Evolutionary conservation across 2,797 vertebrate species (phyloP).

Genomic region (Carcharodon carcharias): DNA sequence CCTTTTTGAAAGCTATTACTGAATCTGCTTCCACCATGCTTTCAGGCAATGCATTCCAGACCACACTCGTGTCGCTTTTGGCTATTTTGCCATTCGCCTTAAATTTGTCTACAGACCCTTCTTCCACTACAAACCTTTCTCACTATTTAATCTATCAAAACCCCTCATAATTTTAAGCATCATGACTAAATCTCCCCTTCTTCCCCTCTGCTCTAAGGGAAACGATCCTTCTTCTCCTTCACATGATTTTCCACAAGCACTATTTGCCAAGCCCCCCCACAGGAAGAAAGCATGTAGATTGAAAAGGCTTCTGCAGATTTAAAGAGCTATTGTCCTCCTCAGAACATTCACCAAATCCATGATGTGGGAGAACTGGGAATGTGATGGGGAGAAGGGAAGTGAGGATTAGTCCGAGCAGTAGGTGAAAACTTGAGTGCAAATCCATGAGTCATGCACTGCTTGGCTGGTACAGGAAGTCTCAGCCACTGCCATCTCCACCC

Average conservation of each 20-base stretch:
- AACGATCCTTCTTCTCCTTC: background rate
- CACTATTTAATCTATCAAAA: background rate
- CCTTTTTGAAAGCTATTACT: background rate
- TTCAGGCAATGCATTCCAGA: background rate
- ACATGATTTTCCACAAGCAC: too few relatives aligned
- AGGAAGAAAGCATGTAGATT: background rate
- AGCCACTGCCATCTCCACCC: too few relatives aligned
- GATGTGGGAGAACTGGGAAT: background rate
- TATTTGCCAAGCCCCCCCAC: background rate
- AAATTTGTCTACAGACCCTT: background rate
- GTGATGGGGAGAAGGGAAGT: background rate
- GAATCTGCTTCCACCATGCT: background rate
- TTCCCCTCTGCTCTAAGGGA: background rate
- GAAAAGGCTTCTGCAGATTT: background rate
- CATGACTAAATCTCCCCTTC: background rate
- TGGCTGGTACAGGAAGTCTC: too few relatives aligned
- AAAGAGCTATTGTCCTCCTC: background rate
- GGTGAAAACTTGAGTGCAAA: background rate
- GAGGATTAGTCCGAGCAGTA: background rate
- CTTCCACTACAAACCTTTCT: background rate
- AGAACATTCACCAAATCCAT: background rate
- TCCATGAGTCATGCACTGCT: background rate
- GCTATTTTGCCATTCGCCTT: too few relatives aligned
- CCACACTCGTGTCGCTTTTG: too few relatives aligned
- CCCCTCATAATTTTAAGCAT: background rate